phyloP scores from a whole-genome alignment of 2,113 vertebrate species.

The Lepus europaeus region DNA sequence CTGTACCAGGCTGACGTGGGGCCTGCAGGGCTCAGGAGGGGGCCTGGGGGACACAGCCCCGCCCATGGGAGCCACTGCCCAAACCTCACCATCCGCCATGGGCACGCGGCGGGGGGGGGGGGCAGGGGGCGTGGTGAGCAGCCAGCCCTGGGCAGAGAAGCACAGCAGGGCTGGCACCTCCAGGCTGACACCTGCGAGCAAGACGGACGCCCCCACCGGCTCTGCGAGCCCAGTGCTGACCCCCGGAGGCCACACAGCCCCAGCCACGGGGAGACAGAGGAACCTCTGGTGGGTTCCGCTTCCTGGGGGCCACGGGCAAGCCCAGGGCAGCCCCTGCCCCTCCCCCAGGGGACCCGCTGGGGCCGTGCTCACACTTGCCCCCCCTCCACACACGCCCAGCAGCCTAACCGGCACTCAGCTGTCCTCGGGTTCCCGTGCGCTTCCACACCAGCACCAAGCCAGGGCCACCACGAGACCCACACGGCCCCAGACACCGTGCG shows the following conservation, averaged over 20 bases:
- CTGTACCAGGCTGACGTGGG: neutral
- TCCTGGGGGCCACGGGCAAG: no score
- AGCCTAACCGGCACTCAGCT: neutral
- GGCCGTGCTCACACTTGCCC: no score
- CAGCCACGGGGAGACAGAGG: no score
- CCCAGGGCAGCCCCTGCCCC: no score
- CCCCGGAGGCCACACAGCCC: no score
- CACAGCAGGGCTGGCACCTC: neutral
- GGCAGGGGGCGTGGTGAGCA: neutral
- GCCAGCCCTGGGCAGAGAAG: neutral
- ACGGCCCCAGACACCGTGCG: neutral
- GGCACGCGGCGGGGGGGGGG: neutral
- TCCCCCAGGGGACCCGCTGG: no score
- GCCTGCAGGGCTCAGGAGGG: no score
- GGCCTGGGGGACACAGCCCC: rapidly evolving
- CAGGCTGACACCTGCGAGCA: neutral
- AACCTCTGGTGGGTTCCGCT: no score
- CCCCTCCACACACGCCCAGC: no score
- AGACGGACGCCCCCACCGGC: neutral
- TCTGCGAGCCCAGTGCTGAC: no score
- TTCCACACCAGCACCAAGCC: neutral
- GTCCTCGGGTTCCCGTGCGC: no score
- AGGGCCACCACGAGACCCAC: no score
- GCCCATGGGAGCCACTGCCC: neutral
- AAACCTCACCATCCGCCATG: rapidly evolving